Evolutionary conservation across 1,140 invertebrate genomes (phyloP), one percentile per base, ranked within the genome.

Genomic region (Halictus rubicundus): DNA sequence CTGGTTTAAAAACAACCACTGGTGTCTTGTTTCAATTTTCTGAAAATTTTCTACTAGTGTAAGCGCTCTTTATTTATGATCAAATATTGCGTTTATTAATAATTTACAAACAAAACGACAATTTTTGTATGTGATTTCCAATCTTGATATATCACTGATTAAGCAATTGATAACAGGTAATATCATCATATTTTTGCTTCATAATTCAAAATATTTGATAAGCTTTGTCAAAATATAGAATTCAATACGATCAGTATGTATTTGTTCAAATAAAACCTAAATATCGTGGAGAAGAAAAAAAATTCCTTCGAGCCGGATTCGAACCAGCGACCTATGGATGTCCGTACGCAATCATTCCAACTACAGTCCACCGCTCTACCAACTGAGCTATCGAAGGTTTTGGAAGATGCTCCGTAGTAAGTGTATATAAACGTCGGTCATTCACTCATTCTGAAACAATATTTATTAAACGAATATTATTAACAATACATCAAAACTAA

Each of bases 281-380:
- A 32, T 12, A 65, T 19, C 9, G 6, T 49, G 2, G 21, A 16
- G 8, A 63, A 60, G 42, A 80, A 86, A 83, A n/a, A 79, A 49
- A 76, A 37, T 60, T 88, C 87, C 87, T 88, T 88, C 87, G 87
- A 88, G 87, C 87, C 87, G 87, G 87, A 88, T 83, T 88, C 81
- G 87, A 88, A 88, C 87, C 87, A 88, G 87, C 87, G 87, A 88
- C 87, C 87, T 88, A 88, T 88, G 87, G 87, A 88, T 88, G 0
- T 61, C 78, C n/a, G 16, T 19, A 10, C 1, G 0, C 1, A 10
- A 54, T 37, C 0, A n/a, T 71, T 74, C 81, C 92, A 85, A 93
- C 96, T 97, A 96, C 96, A 96, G 95, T 96, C 96, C 96, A 96
- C 96, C 96, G 96, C 96, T 96, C 96, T 96, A 96, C 96, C 96